Base-by-base conservation (phyloP, 1,140 invertebrate species). In the Cherax quadricarinatus region DNA sequence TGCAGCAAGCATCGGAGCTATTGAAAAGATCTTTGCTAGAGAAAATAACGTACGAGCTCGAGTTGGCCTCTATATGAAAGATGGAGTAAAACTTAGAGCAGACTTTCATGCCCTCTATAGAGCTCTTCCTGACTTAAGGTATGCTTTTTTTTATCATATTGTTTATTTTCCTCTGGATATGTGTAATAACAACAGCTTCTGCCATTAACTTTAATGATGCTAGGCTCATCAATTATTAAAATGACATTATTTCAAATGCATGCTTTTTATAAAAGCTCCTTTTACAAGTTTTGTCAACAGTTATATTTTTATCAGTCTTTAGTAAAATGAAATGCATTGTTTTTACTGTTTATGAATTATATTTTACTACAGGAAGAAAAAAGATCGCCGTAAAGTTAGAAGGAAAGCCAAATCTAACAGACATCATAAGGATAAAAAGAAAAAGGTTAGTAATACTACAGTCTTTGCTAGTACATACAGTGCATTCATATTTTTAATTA, bases 31-130 rank as follows among this genome's bases (percentile, higher is more conserved):
- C 2, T 79, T 24, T 86, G 66, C 89, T 14, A 79, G 84, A n/a
- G 93, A 88, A 30, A 87, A 83, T 41, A 93, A 93, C 89, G 89
- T 93, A 48, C 93, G 93, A 12, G 89, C 93, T n/a, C 86, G 90
- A 60, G 93, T 93, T 16, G 93, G 93, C 48, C 53, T 93, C 5
- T 93, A 93, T 57, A 91, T 93, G 81, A 91, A 91, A 53, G 93
- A 93, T 91, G 93, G 93, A 10, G 66, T 78, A 62, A 91, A 57
- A 60, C 89, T 93, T 57, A 75, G 93, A 51, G 89, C 81, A 24
- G 93, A 93, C 82, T 93, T 93, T 78, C 93, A 93, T 62, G 62
- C 87, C 62, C 73, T 93, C 7, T 93, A 93, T 62, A 91, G 93
- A 93, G 90, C 85, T 66, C 70, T 86, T 70, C 89, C 89, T 70